Evolutionary conservation across 1,140 invertebrate genomes (phyloP), one percentile per base, ranked within the genome.

Genomic region (Geopemphigus sp.): DNA sequence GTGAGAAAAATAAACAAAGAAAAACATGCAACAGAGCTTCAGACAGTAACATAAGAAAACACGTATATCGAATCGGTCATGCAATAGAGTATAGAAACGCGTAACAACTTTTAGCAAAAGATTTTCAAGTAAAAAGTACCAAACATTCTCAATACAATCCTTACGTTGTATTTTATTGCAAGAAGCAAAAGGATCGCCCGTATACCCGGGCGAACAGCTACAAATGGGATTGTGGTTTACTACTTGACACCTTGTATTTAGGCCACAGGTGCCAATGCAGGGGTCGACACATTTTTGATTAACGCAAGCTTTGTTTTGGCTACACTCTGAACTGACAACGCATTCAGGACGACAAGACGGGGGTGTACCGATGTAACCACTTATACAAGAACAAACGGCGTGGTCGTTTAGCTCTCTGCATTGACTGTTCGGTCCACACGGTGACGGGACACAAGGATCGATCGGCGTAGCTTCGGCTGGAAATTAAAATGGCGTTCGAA

Each of bases 71-170:
- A 53, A 76, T 85, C 84, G 87, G 87, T 88, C 86, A 86, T 87
- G 85, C 83, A 87, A 83, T 59, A 84, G 82, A 78, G 85, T 85
- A 84, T 63, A 78, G 74, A 78, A 63, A 78, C 50, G 74, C 47
- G 12, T 50, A 50, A 50, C 8, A 10, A 50, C 12, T 50, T 50
- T 50, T 50, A 50, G 47, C 92, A 93, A 82, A 88, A 85, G 54
- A 89, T 84, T 82, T 92, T 92, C 57, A 92, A 91, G 88, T 94
- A 90, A 56, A 87, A 88, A 66, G 87, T 85, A 12, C 6, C 85
- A 83, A 24, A 84, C 82, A 80, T 63, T 61, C 39, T 24, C 47
- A 59, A 64, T 59, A 74, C 54, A 74, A 78, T 83, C 82, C 82
- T 83, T 83, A 84, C 83, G 82, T 83, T 84, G 81, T 82, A 81